A percentile compares a stretch with the other conserved stretches of the same genome.
These are phyloP conservation scores for Onychomys arenicola DNA, from an alignment of 2,797 vertebrate genomes.

Conservation along the genomic window DNA sequence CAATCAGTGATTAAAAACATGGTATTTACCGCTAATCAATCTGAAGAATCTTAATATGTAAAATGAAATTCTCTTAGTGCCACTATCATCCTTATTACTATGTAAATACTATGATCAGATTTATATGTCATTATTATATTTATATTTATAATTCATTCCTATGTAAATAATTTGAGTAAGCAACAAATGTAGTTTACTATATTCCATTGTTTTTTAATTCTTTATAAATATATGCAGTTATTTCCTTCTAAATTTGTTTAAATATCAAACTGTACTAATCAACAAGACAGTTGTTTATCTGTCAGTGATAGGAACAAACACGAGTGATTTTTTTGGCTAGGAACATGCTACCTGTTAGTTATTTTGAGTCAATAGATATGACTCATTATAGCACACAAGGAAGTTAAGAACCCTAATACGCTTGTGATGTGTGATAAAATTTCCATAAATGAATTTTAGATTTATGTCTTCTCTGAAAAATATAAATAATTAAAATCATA, in stretches of 20 bases:
- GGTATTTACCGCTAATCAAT: background rate
- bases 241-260: background rate
- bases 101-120: background rate
- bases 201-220: background rate
- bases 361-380: background rate
- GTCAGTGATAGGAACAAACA: background rate
- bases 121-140: background rate
- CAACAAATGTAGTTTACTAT: background rate
- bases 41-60: background rate
- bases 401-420: background rate
- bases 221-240: background rate
- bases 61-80: background rate
- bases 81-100: background rate
- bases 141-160: background rate
- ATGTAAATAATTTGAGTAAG: background rate
- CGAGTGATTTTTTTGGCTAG: background rate
- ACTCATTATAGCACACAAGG: background rate
- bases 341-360: background rate
- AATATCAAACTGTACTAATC: background rate
- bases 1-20: background rate
- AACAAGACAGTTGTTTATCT: background rate
- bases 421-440: background rate
- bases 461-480: background rate
- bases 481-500: background rate
- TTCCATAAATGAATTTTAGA: background rate